These are phyloP conservation scores for Siderastrea siderea DNA, from an alignment of 92 coral and sea anemone genomes.

Conservation along the genomic window DNA sequence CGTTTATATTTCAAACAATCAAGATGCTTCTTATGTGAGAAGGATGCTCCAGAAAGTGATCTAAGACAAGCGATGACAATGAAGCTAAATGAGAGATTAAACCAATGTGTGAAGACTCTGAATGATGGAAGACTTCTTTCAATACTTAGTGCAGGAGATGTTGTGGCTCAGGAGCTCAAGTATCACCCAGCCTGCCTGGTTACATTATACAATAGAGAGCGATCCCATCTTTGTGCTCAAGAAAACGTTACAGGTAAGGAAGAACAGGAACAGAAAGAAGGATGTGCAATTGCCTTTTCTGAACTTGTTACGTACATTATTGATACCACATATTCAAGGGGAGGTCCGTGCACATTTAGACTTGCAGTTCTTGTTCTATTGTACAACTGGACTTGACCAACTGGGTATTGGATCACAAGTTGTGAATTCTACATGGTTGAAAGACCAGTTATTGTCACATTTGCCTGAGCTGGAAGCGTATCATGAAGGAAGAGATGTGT, in stretches of 20 bases:
- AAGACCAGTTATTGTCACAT: constrained; percentile 56
- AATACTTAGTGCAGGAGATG: constrained; percentile 58
- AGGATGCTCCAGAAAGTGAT: constrained; percentile 4
- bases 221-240: constrained; percentile 38
- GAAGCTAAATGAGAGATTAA: constrained; percentile 18
- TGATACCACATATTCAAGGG: constrained; percentile 27
- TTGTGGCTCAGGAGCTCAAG: constrained; percentile 46
- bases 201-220: constrained; percentile 55
- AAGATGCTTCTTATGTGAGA: constrained; percentile 37
- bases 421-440: constrained; percentile 74
- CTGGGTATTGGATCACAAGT: constrained; percentile 32
- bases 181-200: constrained; percentile 58
- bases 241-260: constrained; percentile 20
- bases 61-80: constrained; percentile 31
- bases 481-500: constrained; percentile 61
- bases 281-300: constrained; percentile 52
- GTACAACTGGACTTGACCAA: constrained; percentile 56
- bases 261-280: constrained; percentile 16
- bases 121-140: constrained; percentile 60
- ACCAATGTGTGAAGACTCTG: constrained; percentile 49
- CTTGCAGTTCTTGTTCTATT: constrained; percentile 51
- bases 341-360: constrained; percentile 42
- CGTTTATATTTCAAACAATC: constrained; percentile 6
- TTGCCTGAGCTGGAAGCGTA: constrained; percentile 62
- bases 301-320: constrained; percentile 55